Evolutionary conservation across 2,113 vertebrate genomes (phyloP), one percentile per base, ranked within the genome.

Genomic region (Hiodon tergisus): DNA sequence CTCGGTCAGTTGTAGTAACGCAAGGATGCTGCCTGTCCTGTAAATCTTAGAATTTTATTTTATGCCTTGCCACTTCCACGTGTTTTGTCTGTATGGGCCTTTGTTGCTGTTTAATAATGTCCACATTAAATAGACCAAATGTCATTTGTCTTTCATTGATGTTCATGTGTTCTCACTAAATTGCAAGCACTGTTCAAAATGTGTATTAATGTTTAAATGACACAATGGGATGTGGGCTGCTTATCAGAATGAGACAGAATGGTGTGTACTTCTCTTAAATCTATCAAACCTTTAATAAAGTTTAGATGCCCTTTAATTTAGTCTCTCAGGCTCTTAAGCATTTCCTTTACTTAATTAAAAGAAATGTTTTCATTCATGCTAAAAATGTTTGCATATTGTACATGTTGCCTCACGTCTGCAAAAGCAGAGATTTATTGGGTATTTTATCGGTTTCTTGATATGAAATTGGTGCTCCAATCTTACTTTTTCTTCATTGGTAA

Each of bases 321-420:
- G n/a, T 57, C 67, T 72, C 77, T 82, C 79, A 80, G 79, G 79
- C 72, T 76, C 74, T 74, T 11, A 17, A 73, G 74, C 55, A 80
- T 51, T 76, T 77, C 50, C 74, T 51, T 58, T 47, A n/a, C 73
- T 57, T 51, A 67, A 50, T 11, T 17, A 67, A 47, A 67, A 47
- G 63, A 47, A 47, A 67, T 17, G 8, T 46, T 54, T 5, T 73
- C 50, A 2, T n/a, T 6, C 10, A 53, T 53, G 60, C 59, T 9
- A 50, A 67, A 72, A 10, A 62, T 67, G 73, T 75, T 55, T 75
- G 68, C 63, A 68, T 55, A 13, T 75, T 31, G 31, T 31, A 31
- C 31, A 31, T 31, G 31, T 31, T 31, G 31, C 31, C 31, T 31
- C 31, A 31, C 31, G 31, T 31, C 31, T 31, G 31, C 31, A 31